phyloP scores from a whole-genome alignment of 1,140 invertebrate species.

The Apis laboriosa region DNA sequence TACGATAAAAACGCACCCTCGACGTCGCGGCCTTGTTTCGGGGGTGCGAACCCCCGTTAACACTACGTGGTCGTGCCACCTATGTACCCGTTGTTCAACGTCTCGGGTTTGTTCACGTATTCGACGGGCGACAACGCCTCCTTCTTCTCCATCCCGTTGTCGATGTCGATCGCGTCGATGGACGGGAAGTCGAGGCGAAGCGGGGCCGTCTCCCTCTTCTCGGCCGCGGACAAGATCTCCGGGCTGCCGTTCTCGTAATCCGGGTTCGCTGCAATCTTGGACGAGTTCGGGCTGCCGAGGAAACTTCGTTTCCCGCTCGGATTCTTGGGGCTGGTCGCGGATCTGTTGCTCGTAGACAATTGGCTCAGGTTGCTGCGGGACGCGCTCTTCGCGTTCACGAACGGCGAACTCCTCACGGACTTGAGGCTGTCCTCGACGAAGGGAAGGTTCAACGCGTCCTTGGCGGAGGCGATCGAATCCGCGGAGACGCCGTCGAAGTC shows the following conservation, averaged over 20 bases:
- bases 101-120: constrained; percentile 69
- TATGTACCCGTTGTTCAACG: constrained; percentile 78
- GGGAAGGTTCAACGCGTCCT: constrained; percentile 75
- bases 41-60: constrained; percentile 14
- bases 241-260: constrained; percentile 77
- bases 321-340: constrained; percentile 69
- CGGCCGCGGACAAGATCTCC: constrained; percentile 57
- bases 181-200: constrained; percentile 67
- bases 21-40: not conserved
- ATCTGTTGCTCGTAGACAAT: constrained; percentile 63
- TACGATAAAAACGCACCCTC: not conserved
- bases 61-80: constrained; percentile 76
- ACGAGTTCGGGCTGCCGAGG: constrained; percentile 64
- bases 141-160: constrained; percentile 57
- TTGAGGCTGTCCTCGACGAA: constrained; percentile 77
- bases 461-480: constrained; percentile 75
- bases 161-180: constrained; percentile 62
- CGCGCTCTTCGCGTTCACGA: constrained; percentile 67
- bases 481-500: constrained; percentile 77
- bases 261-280: constrained; percentile 48
- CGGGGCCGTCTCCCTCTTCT: constrained; percentile 57
- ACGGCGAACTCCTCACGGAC: constrained; percentile 75
- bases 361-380: constrained; percentile 71
- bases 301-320: constrained; percentile 46
- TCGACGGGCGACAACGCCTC: constrained; percentile 53